Conservation (phyloP, 2,888 invertebrate species). For the Conistra vaccinii region DNA sequence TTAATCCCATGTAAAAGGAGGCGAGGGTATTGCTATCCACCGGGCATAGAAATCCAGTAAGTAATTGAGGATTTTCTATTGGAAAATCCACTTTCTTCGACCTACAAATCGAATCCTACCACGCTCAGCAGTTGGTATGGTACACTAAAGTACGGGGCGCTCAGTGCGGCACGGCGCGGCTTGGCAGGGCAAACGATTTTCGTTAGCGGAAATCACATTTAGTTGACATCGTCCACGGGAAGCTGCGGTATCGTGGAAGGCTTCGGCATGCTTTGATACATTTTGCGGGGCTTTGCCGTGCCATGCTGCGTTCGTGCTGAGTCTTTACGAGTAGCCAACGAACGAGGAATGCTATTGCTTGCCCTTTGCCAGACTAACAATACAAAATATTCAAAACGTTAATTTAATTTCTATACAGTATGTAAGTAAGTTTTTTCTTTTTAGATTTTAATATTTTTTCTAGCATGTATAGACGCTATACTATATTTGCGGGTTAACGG, state of each 20-base stretch:
- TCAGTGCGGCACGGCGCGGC: too few species aligned
- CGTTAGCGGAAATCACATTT: background rate
- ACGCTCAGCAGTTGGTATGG: too few species aligned
- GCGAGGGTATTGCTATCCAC: background rate
- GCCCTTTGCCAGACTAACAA: background rate
- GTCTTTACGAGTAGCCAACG: background rate
- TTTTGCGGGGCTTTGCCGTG: background rate
- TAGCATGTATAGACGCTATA: too few species aligned
- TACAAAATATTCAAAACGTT: slow-evolving; percentile 1
- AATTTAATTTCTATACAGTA: too few species aligned
- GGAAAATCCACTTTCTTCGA: background rate
- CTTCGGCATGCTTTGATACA: too few species aligned
- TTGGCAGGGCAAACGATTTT: background rate
- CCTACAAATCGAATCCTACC: background rate
- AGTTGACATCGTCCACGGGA: background rate
- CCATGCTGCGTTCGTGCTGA: background rate
- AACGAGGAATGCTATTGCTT: background rate
- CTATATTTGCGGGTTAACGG: too few species aligned
- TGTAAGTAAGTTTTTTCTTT: too few species aligned
- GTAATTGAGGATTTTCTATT: background rate
- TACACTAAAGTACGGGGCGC: too few species aligned
- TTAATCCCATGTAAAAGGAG: too few species aligned
- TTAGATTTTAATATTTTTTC: too few species aligned
- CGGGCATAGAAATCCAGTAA: background rate
- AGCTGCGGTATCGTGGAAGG: too few species aligned